Base-by-base conservation (phyloP, 2,113 vertebrate species). In the Albula goreensis region DNA sequence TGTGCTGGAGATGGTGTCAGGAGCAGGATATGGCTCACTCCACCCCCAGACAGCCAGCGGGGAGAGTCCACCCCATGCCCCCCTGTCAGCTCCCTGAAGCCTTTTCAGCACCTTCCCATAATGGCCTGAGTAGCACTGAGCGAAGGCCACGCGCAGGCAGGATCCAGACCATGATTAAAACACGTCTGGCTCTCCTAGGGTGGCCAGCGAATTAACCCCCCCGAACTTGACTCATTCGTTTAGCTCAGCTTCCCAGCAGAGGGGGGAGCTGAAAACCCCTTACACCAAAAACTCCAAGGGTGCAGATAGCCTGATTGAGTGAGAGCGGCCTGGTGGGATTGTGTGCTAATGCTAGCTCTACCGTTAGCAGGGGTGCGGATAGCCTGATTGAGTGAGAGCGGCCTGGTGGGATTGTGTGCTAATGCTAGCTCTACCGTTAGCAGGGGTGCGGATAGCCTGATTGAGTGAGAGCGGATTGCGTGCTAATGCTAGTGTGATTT, bases 221-320 rank as follows among this genome's bases (percentile, higher is more conserved):
- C 50, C 2, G n/a, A 81, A 9, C 50, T 22, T 12, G n/a, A 80
- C 41, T 50, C 13, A 85, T 87, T 87, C 57, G 50, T 9, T 86
- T 83, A 22, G 50, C 70, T 86, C 48, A 5, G 13, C 51, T 49
- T 3, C 50, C 70, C 15, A 41, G 17, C 50, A 74, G 31, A 79
- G 22, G 25, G 51, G 11, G 70, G 7, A 41, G 11, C 11, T 48
- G 22, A 80, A 50, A 50, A 50, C 79, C 56, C 22, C 15, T 49
- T 52, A 15, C 17, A 22, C 79, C 70, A 53, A 56, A 84, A 2
- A 5, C 0, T 11, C 83, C 49, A 41, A 51, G 63, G 13, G 8
- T 66, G 48, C 22, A 53, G 11, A 22, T 49, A 6, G 49, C 3
- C 9, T 53, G 78, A 51, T 22, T 80, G 83, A 78, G 86, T 81